Evolutionary conservation across 2,113 vertebrate species (phyloP).

Genomic region (Sciurus niger): DNA sequence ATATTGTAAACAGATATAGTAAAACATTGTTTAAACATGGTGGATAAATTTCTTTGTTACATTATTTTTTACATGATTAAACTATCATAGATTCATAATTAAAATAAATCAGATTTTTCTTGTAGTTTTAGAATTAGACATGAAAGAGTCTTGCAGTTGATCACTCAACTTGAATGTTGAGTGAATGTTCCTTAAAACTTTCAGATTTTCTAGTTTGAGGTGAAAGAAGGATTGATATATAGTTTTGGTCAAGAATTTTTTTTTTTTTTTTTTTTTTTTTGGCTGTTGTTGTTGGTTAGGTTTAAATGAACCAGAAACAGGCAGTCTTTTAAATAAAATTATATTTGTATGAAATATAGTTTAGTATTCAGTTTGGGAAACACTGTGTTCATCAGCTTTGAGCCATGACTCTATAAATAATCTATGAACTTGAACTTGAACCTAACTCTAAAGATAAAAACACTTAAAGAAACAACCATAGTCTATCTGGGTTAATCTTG

Average conservation of each 20-base stretch:
- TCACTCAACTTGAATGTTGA: neutral
- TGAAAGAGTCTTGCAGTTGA: neutral
- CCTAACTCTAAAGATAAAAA: conserved; percentile 53
- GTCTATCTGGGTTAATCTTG: neutral
- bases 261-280: too few species aligned
- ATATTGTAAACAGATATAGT: neutral
- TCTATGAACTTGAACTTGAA: conserved; percentile 23
- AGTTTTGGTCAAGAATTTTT: neutral
- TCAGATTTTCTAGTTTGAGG: conserved; percentile 61
- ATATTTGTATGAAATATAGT: neutral
- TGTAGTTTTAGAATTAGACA: neutral
- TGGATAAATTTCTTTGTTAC: neutral
- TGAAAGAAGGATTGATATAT: conserved; percentile 36
- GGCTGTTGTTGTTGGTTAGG: neutral
- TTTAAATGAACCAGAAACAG: conserved; percentile 36
- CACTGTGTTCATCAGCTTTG: conserved; percentile 39
- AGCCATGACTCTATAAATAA: neutral
- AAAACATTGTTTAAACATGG: neutral
- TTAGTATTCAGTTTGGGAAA: conserved; percentile 32
- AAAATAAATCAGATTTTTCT: neutral
- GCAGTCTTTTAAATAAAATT: conserved; percentile 72
- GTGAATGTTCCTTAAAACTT: conserved; percentile 28
- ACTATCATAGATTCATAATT: neutral
- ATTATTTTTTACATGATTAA: neutral
- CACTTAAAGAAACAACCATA: neutral